Base-by-base conservation (phyloP, 2,888 invertebrate species). In the Idaea biselata region DNA sequence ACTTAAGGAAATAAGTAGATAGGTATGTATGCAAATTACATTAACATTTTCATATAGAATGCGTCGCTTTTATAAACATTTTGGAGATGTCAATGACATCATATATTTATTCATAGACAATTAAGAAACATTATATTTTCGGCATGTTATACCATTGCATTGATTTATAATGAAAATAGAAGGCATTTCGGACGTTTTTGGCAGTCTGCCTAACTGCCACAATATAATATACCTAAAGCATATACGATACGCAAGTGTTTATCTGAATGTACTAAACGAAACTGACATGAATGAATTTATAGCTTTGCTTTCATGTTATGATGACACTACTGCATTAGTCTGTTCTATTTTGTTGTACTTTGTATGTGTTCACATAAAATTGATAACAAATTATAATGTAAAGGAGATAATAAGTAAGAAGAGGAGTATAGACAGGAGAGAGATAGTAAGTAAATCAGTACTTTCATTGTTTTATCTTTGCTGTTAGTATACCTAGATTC, bases 201-300 rank as follows among this genome's bases (percentile, higher is more conserved):
- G 82, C 80, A 76, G 59, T 57, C 16, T 71, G 81, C 83, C 83
- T 75, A 69, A 71, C 58, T 67, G 64, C 62, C 62, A 63, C 62
- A 66, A 66, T 70, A 66, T 68, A 66, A 60, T 63, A 70, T 69
- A 67, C 66, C 64, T 64, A 70, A 64, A 56, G 56, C 18, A 18
- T 18, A 62, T 65, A 70, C 65, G 65, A 72, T 65, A 71, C 69
- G 67, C 67, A 67, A 66, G 67, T 72, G 73, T 72, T 72, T 68
- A 73, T 76, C 68, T 70, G 72, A 67, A 69, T 68, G 73, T 67
- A 68, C 67, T 72, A 74, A 76, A 79, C 70, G 77, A 75, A 73
- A 78, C 72, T 77, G 61, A 59, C 63, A 56, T 74, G 79, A 74
- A 64, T 65, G 72, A 72, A 79, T 80, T 77, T 78, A 79, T 75